Conservation (phyloP, 2,113 vertebrate species). For the Halcyon senegalensis region DNA sequence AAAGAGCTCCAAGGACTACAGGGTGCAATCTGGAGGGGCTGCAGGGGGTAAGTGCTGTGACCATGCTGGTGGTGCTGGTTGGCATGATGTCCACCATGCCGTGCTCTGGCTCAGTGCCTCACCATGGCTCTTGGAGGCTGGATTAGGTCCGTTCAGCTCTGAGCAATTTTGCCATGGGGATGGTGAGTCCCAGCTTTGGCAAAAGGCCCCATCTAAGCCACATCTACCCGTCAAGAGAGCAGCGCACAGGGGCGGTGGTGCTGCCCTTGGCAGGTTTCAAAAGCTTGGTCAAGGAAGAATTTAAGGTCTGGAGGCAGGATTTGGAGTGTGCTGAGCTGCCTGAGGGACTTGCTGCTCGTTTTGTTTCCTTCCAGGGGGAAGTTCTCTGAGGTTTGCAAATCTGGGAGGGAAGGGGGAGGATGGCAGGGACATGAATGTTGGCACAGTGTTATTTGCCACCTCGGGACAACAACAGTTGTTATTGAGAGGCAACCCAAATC, state of each 20-base stretch:
- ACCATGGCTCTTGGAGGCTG: not conserved
- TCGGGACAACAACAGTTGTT: rapidly evolving
- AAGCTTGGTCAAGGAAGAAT: not conserved
- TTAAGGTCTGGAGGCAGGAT: not conserved
- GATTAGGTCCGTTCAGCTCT: not conserved
- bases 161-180: rapidly evolving
- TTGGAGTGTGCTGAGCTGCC: not conserved
- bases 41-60: not conserved
- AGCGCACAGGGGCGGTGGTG: rapidly evolving
- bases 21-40: not conserved
- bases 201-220: not conserved
- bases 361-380: not conserved
- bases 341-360: not conserved
- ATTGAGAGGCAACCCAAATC: rapidly evolving
- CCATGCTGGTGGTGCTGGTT: too few species aligned
- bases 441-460: not conserved
- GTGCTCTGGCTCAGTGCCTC: rapidly evolving
- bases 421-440: rapidly evolving
- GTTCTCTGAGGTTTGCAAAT: not conserved
- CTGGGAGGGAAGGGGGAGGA: not conserved
- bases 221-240: rapidly evolving
- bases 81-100: rapidly evolving
- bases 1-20: not conserved
- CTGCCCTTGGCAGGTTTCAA: not conserved
- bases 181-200: not conserved